Conservation (phyloP, 2,113 vertebrate genomes). For the Crotophaga sulcirostris region DNA sequence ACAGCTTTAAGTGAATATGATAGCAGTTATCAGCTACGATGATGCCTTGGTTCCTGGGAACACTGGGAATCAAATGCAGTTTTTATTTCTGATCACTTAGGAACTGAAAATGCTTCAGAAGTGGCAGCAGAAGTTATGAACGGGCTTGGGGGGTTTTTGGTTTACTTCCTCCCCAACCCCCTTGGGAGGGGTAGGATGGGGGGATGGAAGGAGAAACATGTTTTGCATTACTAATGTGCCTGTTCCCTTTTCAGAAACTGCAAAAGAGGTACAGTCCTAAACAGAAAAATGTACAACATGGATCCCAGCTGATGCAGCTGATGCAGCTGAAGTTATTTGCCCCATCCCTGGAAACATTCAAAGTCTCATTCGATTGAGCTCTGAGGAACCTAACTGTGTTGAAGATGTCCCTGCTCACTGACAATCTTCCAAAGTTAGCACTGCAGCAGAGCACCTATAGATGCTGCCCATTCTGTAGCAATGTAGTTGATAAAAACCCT, state of each 20-base stretch:
- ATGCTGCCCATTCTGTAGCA: background rate
- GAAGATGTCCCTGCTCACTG: background rate
- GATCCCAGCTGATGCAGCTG: background rate
- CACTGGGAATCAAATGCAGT: background rate
- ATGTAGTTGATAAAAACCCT: background rate
- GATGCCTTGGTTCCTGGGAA: background rate
- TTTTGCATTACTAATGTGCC: background rate
- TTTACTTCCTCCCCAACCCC: accelerated
- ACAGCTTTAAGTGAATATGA: background rate
- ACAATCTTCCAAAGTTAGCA: background rate
- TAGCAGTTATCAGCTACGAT: background rate
- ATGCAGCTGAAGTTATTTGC: background rate
- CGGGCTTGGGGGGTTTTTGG: background rate
- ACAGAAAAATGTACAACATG: accelerated
- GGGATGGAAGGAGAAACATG: background rate
- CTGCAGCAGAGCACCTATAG: background rate
- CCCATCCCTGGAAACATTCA: background rate
- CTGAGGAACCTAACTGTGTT: no score
- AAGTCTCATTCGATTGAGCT: accelerated
- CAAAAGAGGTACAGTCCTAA: background rate
- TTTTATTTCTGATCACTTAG: background rate
- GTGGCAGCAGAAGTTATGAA: background rate
- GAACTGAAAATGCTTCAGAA: background rate
- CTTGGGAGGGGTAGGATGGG: no score
- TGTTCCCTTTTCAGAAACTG: background rate